Base-by-base conservation (phyloP, 2,113 vertebrate species). In the Muscicapa adusta region DNA sequence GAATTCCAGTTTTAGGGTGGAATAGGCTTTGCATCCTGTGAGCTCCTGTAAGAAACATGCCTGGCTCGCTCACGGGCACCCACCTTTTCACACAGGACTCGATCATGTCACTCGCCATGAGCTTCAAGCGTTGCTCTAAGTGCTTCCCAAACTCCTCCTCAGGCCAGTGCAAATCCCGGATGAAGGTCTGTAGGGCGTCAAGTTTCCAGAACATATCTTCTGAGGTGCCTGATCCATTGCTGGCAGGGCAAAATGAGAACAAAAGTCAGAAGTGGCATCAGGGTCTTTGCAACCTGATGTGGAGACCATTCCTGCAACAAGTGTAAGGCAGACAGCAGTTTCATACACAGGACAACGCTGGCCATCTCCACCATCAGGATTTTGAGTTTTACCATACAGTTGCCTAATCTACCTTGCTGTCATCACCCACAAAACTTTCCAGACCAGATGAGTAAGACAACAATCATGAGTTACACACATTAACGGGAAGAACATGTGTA, bases 161-260 rank as follows among this genome's bases (percentile, higher is more conserved):
- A 1, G 99, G 99, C 99, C 99, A 99, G 96, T 99, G 99, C 58
- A 99, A 98, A 94, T 99, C 99, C 93, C 98, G 98, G 93, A 99
- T 99, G 97, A 99, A 99, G 28, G 99, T 99, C 98, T 99, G 99
- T 48, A 99, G 98, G 87, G 99, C 99, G 54, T 99, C 99, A 5
- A 99, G 98, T 97, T 99, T 99, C 99, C 99, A 99, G 97, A 99
- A 99, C 88, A 99, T 98, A 94, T 99, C 99, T 97, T 99, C 99
- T 0, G 99, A 99, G 8, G 99, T 99, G 51, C 98, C 99, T 47
- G 99, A 99, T 92, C 99, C 99, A 31, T 99, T 99, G 97, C 99
- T 99, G 97, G 94, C 97, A 98, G 95, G 94, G 93, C 53, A 98
- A 98, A 94, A 97, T 36, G 86, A 96, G 97, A 97, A 94, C 38